A percentile compares a stretch with the other conserved stretches of the same genome.
These are phyloP conservation scores for Phaethon lepturus DNA, from an alignment of 2,113 vertebrate species.

Conservation along the genomic window DNA sequence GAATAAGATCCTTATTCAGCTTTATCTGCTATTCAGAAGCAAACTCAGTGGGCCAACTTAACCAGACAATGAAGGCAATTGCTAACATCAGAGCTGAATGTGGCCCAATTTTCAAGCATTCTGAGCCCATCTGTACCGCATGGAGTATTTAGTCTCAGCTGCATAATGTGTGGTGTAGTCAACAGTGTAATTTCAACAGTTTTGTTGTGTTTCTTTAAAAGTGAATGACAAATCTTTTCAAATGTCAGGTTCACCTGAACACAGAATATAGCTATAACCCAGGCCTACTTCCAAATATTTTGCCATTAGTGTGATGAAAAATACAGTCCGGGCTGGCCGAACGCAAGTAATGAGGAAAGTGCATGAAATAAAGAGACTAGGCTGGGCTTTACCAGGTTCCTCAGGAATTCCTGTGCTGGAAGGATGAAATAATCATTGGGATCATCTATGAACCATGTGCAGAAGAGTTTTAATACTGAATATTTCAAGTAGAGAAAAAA, in stretches of 20 bases:
- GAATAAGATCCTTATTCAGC: neutral
- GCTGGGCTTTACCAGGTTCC: neutral
- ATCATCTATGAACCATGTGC: neutral
- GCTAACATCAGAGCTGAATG: neutral
- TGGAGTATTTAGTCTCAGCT: neutral
- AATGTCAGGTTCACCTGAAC: neutral
- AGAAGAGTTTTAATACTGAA: neutral
- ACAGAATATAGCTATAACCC: neutral
- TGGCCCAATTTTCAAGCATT: neutral
- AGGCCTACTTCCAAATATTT: neutral
- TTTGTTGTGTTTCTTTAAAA: neutral
- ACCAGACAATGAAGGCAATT: neutral
- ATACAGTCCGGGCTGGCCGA: neutral
- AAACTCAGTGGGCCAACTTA: neutral
- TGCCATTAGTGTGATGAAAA: neutral
- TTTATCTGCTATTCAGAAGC: neutral
- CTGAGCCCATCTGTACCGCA: neutral
- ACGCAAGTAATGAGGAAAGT: neutral
- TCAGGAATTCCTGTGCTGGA: neutral
- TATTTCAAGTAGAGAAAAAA: neutral
- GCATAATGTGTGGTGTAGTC: neutral
- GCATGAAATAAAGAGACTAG: neutral
- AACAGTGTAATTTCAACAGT: neutral
- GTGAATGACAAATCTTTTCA: neutral
- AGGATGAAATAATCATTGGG: neutral